Conservation (phyloP, 1,140 invertebrate species). For the Tetramorium alpestre region DNA sequence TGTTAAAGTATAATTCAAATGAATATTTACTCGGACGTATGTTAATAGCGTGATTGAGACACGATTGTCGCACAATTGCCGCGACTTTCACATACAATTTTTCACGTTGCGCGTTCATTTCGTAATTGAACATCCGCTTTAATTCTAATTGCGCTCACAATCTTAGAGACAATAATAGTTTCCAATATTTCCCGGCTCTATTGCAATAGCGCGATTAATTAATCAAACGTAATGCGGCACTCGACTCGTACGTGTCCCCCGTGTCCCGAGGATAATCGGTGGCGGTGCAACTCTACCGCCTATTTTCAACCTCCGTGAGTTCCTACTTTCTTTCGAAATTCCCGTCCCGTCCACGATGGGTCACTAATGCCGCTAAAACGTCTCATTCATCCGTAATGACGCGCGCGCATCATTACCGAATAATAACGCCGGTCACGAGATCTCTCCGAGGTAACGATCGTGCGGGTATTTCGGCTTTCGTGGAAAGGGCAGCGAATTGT, state of each 20-base stretch:
- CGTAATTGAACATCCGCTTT: not conserved
- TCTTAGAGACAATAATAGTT: not conserved
- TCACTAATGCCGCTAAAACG: slow-evolving; percentile 47
- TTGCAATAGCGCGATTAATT: not conserved
- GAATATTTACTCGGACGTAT: slow-evolving; percentile 24
- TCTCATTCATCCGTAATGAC: slow-evolving; percentile 59
- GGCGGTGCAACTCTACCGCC: not conserved
- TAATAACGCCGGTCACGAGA: slow-evolving; percentile 82
- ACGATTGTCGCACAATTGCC: not conserved
- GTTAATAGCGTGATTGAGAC: not conserved
- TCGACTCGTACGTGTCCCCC: not conserved
- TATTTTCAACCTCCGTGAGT: slow-evolving; percentile 14
- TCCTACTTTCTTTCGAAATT: slow-evolving; percentile 35
- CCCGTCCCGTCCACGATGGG: not conserved
- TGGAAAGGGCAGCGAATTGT: slow-evolving; percentile 52
- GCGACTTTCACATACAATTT: not conserved
- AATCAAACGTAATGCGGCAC: not conserved
- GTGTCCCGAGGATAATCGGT: slow-evolving; percentile 12
- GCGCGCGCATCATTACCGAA: slow-evolving; percentile 71
- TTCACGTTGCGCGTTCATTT: not conserved
- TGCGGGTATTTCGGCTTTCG: slow-evolving; percentile 39
- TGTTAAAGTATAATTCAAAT: not conserved
- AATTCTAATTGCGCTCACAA: not conserved
- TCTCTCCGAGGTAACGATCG: slow-evolving; percentile 57
- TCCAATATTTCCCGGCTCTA: not conserved